phyloP scores from a whole-genome alignment of 2,888 invertebrate species.

The Psylliodes chrysocephalus region DNA sequence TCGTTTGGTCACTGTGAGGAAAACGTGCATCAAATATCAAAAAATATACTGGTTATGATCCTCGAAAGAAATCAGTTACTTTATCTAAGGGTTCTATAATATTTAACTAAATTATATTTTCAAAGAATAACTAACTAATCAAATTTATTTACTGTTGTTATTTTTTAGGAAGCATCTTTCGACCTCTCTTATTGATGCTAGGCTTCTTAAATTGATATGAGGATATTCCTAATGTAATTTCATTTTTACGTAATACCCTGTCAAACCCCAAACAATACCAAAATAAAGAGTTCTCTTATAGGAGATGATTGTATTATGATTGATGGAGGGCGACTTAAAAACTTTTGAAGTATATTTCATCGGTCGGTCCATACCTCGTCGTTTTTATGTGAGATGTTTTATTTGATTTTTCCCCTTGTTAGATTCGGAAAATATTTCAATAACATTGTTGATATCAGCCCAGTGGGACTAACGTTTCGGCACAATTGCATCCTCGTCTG shows the following conservation, averaged over 20 bases:
- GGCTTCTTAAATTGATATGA: too few relatives aligned
- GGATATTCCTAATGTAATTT: background rate
- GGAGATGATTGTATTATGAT: constrained; percentile 41
- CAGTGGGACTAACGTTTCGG: constrained; percentile 48
- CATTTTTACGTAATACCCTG: constrained; percentile 24
- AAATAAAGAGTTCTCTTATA: constrained; percentile 37
- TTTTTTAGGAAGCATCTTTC: too few relatives aligned
- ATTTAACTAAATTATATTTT: too few relatives aligned
- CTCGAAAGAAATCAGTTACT: too few relatives aligned
- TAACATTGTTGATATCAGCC: constrained; percentile 56
- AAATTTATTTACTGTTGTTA: too few relatives aligned
- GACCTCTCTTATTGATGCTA: too few relatives aligned
- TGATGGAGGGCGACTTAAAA: constrained; percentile 47
- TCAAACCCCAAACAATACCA: constrained; percentile 29
- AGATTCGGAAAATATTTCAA: constrained; percentile 53
- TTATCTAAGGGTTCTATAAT: too few relatives aligned
- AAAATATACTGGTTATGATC: too few relatives aligned
- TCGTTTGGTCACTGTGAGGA: too few relatives aligned
- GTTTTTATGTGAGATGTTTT: constrained; percentile 46
- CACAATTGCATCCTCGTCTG: constrained; percentile 46
- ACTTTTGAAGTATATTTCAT: constrained; percentile 33
- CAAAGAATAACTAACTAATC: too few relatives aligned
- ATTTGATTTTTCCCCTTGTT: constrained; percentile 50
- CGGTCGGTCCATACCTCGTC: constrained; percentile 22
- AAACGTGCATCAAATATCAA: too few relatives aligned